Evolutionary conservation across 2,888 invertebrate species (phyloP), one percentile per base, ranked within the genome.

Genomic region (Dermolepida albohirtum): DNA sequence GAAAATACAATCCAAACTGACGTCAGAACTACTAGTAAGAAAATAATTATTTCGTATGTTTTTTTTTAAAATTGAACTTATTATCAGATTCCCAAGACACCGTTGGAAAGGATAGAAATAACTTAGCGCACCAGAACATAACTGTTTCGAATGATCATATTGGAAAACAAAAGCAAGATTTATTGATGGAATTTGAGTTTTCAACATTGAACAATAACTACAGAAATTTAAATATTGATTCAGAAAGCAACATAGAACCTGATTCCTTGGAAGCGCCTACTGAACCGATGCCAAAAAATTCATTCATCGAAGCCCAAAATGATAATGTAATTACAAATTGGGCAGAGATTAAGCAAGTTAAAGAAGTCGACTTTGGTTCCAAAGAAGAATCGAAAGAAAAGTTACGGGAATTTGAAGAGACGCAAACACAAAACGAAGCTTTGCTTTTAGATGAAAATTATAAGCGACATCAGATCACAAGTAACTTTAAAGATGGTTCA

Each of bases 241-340:
- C 11, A 34, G 59, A 62, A 7, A 34, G 47, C 11, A 16, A 12
- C 10, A 62, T 62, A 47, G 59, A 62, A 44, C 59, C 59, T 5
- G 59, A 59, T 59, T 59, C 59, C 12, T 29, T 59, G 29, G 59
- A 59, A 62, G n/a, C 8, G 17, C 41, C 41, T 22, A 6, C 27
- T n/a, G 43, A 12, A 22, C 1, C 12, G 6, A 29, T 4, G 0
- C 54, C 16, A 5, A n/a, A 10, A 12, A 14, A 51, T 51, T 10
- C 22, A n/a, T n/a, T 11, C n/a, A 5, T 27, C n/a, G 44, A 17
- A 49, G 10, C 16, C 4, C 10, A 12, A 43, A 12, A 14, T 12
- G 43, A n/a, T 29, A 8, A 14, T 11, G 10, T 27, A 27, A 14
- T 29, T 5, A 47, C 59, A 16, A 62, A 27, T 11, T 47, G 47